phyloP scores from a whole-genome alignment of 2,113 vertebrate species.

The Danio rerio region DNA sequence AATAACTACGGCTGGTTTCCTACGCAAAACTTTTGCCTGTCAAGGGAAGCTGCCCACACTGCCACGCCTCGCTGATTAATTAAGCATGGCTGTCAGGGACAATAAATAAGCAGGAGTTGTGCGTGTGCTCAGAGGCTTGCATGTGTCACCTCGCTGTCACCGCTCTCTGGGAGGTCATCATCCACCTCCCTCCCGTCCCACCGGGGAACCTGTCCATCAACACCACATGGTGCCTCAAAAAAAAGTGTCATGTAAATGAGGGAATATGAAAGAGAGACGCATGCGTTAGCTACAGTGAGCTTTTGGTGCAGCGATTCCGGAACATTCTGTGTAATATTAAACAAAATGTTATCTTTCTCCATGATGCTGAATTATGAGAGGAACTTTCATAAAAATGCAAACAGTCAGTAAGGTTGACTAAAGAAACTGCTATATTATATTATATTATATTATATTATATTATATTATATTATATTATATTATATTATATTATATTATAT shows the following conservation, averaged over 20 bases:
- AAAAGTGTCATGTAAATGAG: conserved; percentile 52
- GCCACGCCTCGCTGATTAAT: conserved; percentile 40
- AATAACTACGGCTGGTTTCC: conserved; percentile 2
- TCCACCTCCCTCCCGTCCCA: conserved; percentile 46
- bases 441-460: too few relatives aligned
- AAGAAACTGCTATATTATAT: too few relatives aligned
- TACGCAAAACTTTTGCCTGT: conserved; percentile 25
- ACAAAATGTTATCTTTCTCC: too few relatives aligned
- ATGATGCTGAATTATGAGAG: too few relatives aligned
- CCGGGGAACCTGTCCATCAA: conserved; percentile 53
- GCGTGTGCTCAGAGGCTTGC: conserved; percentile 51
- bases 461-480: too few relatives aligned
- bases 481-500: too few relatives aligned
- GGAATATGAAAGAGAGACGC: conserved; percentile 19
- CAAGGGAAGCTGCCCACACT: conserved; percentile 38
- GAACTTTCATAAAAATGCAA: too few relatives aligned
- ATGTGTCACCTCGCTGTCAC: conserved; percentile 60
- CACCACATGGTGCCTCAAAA: conserved; percentile 37
- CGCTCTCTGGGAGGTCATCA: conserved; percentile 58
- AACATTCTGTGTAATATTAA: not conserved
- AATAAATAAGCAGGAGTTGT: conserved; percentile 50
- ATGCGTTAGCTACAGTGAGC: not conserved
- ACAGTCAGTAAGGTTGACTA: too few relatives aligned
- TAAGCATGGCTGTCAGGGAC: conserved; percentile 57
- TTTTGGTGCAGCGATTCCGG: not conserved